Base-by-base conservation (phyloP, 53 echinoderm and acorn worm species). In the Astropecten irregularis region DNA sequence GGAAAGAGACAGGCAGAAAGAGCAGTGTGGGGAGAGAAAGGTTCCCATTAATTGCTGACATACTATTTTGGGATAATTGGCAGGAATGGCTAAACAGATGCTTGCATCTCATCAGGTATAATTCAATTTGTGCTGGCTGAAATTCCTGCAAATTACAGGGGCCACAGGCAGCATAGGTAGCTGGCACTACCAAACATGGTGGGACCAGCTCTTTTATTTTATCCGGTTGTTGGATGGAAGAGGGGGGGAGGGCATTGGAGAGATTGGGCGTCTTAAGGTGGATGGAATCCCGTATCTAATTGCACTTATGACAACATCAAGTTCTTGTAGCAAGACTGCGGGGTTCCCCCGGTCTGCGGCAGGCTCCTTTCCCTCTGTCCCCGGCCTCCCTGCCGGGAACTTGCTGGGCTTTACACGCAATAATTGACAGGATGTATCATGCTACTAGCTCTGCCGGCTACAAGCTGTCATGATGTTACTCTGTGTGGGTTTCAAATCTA, bases 61-160 rank as follows among this genome's bases (percentile, higher is more conserved):
- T 65, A 60, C 84, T 84, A 84, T 84, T 84, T 84, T 84, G 55
- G 84, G 84, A 84, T 84, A 62, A 84, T 84, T 84, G 84, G 47
- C 50, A 61, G 84, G 71, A 71, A 71, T 71, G 84, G 84, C 55
- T 71, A 84, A 84, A 61, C 84, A 84, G 84, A 84, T 84, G 84
- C 84, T 84, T 46, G 84, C 71, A 60, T 84, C 71, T 84, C 71
- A 84, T 84, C 73, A 20, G 60, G 23, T 32, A 49, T 84, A 84
- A 84, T 84, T 84, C 72, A 58, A 84, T 84, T 84, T 84, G 74
- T 74, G 84, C 84, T 9, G 71, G 49, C 52, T 71, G 71, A 52
- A 84, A 84, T 84, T 84, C 84, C 84, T 74, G 72, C 84, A 84
- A 84, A 84, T 84, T 84, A 84, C 49, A 33, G 50, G 60, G 84